Base-by-base conservation (phyloP, 1,140 invertebrate genomes). In the Goniozus legneri region DNA sequence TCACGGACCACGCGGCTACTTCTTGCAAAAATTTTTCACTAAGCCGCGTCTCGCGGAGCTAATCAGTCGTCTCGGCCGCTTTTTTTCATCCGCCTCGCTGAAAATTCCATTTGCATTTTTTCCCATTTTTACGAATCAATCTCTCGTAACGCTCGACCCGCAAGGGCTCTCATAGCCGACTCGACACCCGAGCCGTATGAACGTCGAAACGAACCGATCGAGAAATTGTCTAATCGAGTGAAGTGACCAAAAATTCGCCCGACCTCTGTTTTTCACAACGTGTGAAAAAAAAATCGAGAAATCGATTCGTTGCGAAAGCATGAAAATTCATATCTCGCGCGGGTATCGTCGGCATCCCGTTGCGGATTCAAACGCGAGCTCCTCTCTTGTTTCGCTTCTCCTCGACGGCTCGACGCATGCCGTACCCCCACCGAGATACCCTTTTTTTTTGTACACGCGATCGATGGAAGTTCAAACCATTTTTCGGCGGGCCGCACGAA, bases 401-500 rank as follows among this genome's bases (percentile, higher is more conserved):
- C 24, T 27, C 24, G 4, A 10, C 4, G 10, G 24, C 24, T 27
- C 24, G 4, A 10, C 55, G 47, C 56, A 52, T 63, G 57, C 53
- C 70, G 70, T 70, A 69, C 63, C 60, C 56, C 58, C 47, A 63
- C 44, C 24, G 24, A 27, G 24, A 27, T 6, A 52, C 50, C 50
- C 52, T 42, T 52, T 58, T 64, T 70, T 65, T 64, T 63, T 61
- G 56, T 53, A 55, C 56, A n/a, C n/a, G n/a, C n/a, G n/a, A n/a
- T n/a, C n/a, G n/a, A n/a, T n/a, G n/a, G n/a, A n/a, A n/a, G n/a
- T n/a, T n/a, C n/a, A n/a, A n/a, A n/a, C n/a, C n/a, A n/a, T n/a
- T n/a, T n/a, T n/a, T n/a, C n/a, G n/a, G n/a, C n/a, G n/a, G n/a
- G n/a, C n/a, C n/a, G n/a, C n/a, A n/a, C n/a, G n/a, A n/a, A n/a